Evolutionary conservation across 2,888 invertebrate species (phyloP), one percentile per base, ranked within the genome.

Genomic region (Parnassius apollo): DNA sequence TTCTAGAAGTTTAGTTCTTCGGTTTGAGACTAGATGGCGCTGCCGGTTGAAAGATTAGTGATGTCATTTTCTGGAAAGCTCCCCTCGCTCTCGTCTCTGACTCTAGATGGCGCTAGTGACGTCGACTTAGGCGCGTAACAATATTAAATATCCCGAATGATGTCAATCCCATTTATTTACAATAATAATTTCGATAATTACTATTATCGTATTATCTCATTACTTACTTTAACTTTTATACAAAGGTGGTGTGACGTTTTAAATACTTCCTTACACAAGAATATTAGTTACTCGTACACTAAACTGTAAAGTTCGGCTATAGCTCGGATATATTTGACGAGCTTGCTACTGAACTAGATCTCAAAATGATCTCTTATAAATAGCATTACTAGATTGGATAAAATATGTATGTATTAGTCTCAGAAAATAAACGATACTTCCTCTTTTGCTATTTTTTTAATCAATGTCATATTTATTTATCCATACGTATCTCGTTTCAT

Each of bases 401-500:
- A 22, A 0, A 35, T 35, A 35, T 35, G 35, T 35, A 35, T 35
- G 35, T 35, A 35, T 7, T 35, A 35, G 35, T 56, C 42, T 55
- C 25, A 13, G 50, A 45, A 13, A 13, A 25, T 50, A 12, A 42
- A 44, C 44, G 50, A 59, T 22, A 56, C 35, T 57, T 46, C 12
- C 10, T 18, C 42, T 53, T 45, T 49, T 53, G 35, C 48, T 56
- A 48, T 42, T 60, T 50, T 64, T 60, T 48, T 56, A 49, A 57
- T 52, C 10, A 56, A 42, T 3, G 18, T 53, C 9, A 50, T 53
- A 61, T 57, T 35, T 60, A 56, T 53, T 57, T 49, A 60, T 35
- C 46, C 3, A 59, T 49, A 57, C 42, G 48, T 61, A 49, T 60
- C 48, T 57, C 53, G 59, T 57, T 12, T n/a, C 42, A 49, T 57